These are phyloP conservation scores for Hermaeophaga mercurialis DNA, from an alignment of 2,888 invertebrate genomes.

Conservation along the genomic window DNA sequence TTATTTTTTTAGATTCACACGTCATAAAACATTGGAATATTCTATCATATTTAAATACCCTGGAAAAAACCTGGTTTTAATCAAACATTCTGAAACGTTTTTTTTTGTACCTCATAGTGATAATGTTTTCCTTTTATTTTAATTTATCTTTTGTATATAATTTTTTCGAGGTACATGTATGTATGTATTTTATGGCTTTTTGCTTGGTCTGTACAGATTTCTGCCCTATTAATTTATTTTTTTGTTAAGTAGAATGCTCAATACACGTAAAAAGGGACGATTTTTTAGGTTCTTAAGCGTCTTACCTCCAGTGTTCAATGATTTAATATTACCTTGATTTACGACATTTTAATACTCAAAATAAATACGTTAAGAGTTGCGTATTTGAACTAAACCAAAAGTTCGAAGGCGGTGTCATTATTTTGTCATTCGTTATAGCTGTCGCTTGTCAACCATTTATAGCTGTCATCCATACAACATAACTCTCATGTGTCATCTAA, in stretches of 20 bases:
- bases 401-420: too few relatives aligned
- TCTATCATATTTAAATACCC: too few relatives aligned
- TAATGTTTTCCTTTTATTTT: constrained; percentile 30
- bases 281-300: neutral
- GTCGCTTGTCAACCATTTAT: too few relatives aligned
- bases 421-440: too few relatives aligned
- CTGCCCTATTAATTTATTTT: constrained; percentile 28
- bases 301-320: constrained; percentile 17
- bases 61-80: too few relatives aligned
- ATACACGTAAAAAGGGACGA: constrained; percentile 12
- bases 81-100: constrained; percentile 7
- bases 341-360: constrained; percentile 15
- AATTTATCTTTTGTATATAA: constrained; percentile 38
- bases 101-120: constrained; percentile 26
- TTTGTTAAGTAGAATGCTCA: constrained; percentile 29
- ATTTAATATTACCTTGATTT: constrained; percentile 3
- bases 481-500: too few relatives aligned
- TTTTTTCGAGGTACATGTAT: constrained; percentile 34
- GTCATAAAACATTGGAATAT: too few relatives aligned
- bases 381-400: too few relatives aligned
- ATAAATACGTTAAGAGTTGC: too few relatives aligned
- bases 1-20: too few relatives aligned
- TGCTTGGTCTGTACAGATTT: constrained; percentile 34
- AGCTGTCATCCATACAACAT: too few relatives aligned
- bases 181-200: constrained; percentile 33